Evolutionary conservation across 2,797 vertebrate species (phyloP).

Genomic region (Anabas testudineus): DNA sequence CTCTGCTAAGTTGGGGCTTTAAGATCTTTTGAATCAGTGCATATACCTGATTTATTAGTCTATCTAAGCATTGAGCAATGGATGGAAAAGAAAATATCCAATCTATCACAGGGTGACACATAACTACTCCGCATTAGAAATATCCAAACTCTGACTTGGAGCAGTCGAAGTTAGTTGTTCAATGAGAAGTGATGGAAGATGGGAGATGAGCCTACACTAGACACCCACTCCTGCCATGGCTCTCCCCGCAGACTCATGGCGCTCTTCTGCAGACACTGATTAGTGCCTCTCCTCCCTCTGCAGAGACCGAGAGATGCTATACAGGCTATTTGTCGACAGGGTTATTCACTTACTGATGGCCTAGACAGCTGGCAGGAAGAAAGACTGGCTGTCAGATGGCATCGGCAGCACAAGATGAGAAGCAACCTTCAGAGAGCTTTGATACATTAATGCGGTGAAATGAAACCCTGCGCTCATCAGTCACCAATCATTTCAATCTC

Average conservation of each 20-base stretch:
- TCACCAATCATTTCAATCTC: slow-evolving; percentile 58
- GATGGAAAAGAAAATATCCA: no score
- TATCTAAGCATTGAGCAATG: no score
- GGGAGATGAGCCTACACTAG: background rate
- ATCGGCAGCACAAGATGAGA: slow-evolving; percentile 22
- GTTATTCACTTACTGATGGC: slow-evolving; percentile 43
- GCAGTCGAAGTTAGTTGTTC: background rate
- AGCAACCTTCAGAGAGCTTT: slow-evolving; percentile 56
- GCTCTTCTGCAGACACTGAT: slow-evolving; percentile 32
- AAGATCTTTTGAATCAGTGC: no score
- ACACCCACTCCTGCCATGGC: background rate
- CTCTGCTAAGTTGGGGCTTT: no score
- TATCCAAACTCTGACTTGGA: no score
- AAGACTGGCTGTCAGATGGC: slow-evolving; percentile 33
- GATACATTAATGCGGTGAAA: slow-evolving; percentile 41
- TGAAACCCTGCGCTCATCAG: slow-evolving; percentile 44
- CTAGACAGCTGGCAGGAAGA: slow-evolving; percentile 38
- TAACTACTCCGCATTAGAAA: no score
- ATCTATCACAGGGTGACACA: no score
- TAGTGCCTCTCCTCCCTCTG: slow-evolving; percentile 29
- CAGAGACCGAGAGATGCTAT: slow-evolving; percentile 41
- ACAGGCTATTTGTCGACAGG: slow-evolving; percentile 39
- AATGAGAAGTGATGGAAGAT: background rate
- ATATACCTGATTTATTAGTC: no score
- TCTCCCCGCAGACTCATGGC: slow-evolving; percentile 8